phyloP scores from a whole-genome alignment of 2,797 vertebrate species.

The Philypnodon macrostomus region DNA sequence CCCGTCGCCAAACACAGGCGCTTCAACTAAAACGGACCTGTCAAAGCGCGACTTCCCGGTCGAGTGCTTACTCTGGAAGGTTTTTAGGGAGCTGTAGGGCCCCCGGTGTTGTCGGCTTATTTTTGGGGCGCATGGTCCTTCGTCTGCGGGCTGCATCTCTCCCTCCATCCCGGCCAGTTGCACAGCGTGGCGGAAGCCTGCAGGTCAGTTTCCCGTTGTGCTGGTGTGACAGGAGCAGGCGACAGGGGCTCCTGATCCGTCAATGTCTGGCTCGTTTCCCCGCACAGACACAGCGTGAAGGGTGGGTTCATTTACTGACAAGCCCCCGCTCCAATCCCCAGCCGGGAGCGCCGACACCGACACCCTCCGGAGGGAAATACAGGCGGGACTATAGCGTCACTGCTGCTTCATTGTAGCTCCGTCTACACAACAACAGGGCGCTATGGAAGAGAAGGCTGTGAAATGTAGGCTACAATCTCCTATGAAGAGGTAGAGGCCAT shows the following conservation, averaged over 20 bases:
- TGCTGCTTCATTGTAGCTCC: conserved; percentile 52
- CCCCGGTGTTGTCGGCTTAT: conserved; percentile 87
- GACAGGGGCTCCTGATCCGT: conserved; percentile 50
- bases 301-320: conserved; percentile 89
- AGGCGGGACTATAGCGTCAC: conserved; percentile 70
- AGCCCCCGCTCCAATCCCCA: conserved; percentile 89
- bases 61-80: conserved; percentile 84
- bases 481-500: conserved; percentile 57
- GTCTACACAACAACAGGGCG: conserved; percentile 54
- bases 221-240: conserved; percentile 65
- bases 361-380: conserved; percentile 65
- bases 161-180: conserved; percentile 82
- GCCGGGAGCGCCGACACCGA: conserved; percentile 55
- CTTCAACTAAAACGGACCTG: conserved; percentile 87
- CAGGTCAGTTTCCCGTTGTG: conserved; percentile 46
- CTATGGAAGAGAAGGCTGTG: too few relatives aligned
- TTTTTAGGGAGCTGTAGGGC: conserved; percentile 87
- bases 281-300: conserved; percentile 51
- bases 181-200: conserved; percentile 45
- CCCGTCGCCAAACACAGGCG: conserved; percentile 83
- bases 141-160: conserved; percentile 86
- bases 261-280: conserved; percentile 70
- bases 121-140: conserved; percentile 86
- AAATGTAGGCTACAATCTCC: conserved; percentile 20
- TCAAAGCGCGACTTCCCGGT: conserved; percentile 85